Conservation (phyloP, 2,797 vertebrate genomes). For the Crocidura indochinensis region DNA sequence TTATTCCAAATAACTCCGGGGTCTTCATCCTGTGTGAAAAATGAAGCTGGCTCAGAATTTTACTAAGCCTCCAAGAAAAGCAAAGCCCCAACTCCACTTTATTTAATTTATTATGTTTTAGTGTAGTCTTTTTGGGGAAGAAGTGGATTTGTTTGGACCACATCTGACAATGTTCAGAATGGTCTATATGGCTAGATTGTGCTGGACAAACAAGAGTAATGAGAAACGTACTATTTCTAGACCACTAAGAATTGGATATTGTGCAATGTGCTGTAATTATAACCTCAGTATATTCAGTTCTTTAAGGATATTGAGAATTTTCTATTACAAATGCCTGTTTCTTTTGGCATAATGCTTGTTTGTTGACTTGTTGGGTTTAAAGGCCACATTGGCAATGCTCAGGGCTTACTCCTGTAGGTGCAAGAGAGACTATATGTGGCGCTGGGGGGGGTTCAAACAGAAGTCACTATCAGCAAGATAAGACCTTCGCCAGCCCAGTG, state of each 20-base stretch:
- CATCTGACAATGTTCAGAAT: background rate
- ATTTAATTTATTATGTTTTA: background rate
- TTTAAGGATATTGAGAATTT: background rate
- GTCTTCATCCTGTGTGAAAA: too few relatives aligned
- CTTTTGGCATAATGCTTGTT: background rate
- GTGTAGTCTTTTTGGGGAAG: too few relatives aligned
- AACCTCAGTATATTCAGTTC: background rate
- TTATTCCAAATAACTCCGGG: background rate
- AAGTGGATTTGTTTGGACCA: too few relatives aligned
- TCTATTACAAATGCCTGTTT: background rate
- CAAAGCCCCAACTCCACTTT: background rate
- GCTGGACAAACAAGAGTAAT: background rate
- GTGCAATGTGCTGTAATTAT: background rate
- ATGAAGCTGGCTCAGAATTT: background rate
- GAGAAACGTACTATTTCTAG: slow-evolving; percentile 4
- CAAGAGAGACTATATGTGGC: too few relatives aligned
- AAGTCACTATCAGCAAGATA: too few relatives aligned
- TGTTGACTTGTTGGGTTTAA: background rate
- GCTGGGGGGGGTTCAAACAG: too few relatives aligned
- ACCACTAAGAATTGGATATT: background rate
- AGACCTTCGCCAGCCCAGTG: too few relatives aligned
- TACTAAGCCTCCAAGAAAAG: background rate
- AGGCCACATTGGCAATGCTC: too few relatives aligned
- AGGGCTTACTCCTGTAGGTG: too few relatives aligned
- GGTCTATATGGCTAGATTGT: background rate